These are phyloP conservation scores for Carassius auratus DNA, from an alignment of 2,113 vertebrate species.

Conservation along the genomic window DNA sequence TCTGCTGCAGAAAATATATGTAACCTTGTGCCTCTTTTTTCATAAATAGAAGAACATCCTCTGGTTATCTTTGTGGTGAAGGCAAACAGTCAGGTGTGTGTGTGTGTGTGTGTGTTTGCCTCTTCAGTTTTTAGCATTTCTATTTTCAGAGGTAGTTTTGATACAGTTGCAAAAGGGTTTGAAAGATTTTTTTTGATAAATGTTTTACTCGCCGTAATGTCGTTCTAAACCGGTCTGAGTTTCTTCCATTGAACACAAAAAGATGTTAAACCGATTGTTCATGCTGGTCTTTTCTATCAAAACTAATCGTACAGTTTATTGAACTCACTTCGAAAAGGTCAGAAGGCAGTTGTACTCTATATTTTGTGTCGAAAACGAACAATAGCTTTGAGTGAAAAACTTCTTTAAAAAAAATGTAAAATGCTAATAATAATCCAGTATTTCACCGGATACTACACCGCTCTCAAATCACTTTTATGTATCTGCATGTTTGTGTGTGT, in stretches of 20 bases:
- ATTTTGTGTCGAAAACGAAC: not conserved
- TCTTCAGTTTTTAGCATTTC: not conserved
- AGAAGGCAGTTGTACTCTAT: not conserved
- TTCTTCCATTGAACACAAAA: not conserved
- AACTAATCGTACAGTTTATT: not conserved
- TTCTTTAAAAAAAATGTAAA: too few species aligned
- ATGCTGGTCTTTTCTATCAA: not conserved
- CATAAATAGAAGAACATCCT: not conserved
- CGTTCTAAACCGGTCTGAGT: not conserved
- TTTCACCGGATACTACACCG: too few species aligned
- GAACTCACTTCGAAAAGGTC: not conserved
- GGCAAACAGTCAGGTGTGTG: constrained; percentile 10
- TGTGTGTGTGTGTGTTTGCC: not conserved
- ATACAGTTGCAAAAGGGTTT: not conserved
- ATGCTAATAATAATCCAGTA: too few species aligned
- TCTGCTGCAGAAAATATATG: not conserved
- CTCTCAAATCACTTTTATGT: too few species aligned
- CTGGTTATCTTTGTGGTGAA: constrained; percentile 22
- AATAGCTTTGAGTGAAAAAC: not conserved
- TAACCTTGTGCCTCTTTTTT: not conserved
- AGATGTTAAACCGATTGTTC: not conserved
- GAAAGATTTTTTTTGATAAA: not conserved
- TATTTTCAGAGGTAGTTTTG: not conserved
- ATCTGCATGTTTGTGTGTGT: not conserved
- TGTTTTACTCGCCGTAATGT: not conserved